Evolutionary conservation across 2,113 vertebrate genomes (phyloP).

Genomic region (Dicrurus megarhynchus): DNA sequence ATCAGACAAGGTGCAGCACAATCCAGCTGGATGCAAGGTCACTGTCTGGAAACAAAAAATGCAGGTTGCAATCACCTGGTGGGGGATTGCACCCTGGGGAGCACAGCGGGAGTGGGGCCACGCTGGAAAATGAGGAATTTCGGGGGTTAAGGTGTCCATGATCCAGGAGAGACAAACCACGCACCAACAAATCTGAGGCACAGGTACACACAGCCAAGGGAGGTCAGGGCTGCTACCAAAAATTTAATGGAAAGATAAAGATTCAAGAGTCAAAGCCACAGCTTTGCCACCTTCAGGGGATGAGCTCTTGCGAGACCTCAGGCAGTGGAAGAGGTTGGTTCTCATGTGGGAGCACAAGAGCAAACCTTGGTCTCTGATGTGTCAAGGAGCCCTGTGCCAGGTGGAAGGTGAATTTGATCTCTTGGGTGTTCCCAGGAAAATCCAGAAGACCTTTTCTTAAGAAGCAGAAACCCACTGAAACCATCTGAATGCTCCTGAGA

Average conservation of each 20-base stretch:
- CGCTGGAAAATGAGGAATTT: neutral
- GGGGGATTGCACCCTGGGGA: neutral
- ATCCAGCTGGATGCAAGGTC: neutral
- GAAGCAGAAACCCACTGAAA: neutral
- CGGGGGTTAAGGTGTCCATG: rapidly evolving
- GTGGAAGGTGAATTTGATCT: neutral
- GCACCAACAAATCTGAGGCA: neutral
- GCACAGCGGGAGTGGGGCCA: rapidly evolving
- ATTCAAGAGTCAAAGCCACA: neutral
- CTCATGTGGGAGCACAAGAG: neutral
- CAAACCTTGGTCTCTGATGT: neutral
- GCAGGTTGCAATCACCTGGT: neutral
- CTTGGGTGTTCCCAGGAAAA: neutral
- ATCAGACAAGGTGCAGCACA: neutral
- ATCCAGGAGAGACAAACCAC: neutral
- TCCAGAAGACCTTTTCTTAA: neutral
- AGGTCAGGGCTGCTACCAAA: neutral
- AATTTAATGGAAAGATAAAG: neutral
- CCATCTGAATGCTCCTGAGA: neutral
- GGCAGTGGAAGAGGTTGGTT: neutral
- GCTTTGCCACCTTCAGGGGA: neutral
- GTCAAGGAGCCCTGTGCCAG: neutral
- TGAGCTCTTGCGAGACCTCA: neutral
- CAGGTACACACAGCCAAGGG: neutral
- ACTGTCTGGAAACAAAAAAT: neutral